Evolutionary conservation across 1,140 invertebrate genomes (phyloP).

Genomic region (Drosophila pallidifrons): DNA sequence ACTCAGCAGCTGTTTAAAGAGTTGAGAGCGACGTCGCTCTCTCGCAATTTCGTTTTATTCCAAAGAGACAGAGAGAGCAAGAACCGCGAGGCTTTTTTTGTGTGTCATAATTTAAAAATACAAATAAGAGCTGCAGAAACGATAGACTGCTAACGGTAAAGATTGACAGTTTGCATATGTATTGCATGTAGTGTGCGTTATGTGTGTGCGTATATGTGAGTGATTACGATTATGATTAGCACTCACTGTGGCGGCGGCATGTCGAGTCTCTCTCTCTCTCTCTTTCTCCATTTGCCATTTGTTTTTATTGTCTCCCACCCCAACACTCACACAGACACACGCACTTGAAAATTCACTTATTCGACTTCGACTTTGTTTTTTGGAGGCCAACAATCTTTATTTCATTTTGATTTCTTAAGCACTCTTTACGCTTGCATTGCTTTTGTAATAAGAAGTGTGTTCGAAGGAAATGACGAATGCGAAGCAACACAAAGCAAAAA

Average conservation of each 20-base stretch:
- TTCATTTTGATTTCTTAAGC: conserved; percentile 31
- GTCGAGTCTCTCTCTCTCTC: neutral
- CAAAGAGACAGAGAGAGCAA: conserved; percentile 19
- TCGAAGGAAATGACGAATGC: neutral
- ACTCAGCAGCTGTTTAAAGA: conserved; percentile 75
- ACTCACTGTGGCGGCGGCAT: conserved; percentile 9
- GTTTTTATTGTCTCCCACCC: conserved; percentile 23
- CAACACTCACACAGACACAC: conserved; percentile 1
- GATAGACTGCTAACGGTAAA: conserved; percentile 63
- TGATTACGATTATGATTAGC: conserved; percentile 64
- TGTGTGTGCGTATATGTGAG: conserved; percentile 2
- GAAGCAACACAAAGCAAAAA: neutral
- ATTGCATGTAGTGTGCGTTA: neutral
- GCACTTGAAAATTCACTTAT: neutral
- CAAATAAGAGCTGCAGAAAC: conserved; percentile 55
- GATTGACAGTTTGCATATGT: conserved; percentile 43
- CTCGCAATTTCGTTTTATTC: neutral
- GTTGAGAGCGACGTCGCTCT: conserved; percentile 20
- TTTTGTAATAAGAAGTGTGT: conserved; percentile 5
- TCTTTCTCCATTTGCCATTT: conserved; percentile 35
- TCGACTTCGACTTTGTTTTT: conserved; percentile 19
- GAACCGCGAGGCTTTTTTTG: conserved; percentile 31
- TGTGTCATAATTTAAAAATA: conserved; percentile 82
- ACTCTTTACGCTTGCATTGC: conserved; percentile 29
- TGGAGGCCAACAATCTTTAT: conserved; percentile 44